Percentiles rank a stretch among this genome's conserved stretches.
Conservation (phyloP, 2,797 vertebrate species). For the Molossus molossus region DNA sequence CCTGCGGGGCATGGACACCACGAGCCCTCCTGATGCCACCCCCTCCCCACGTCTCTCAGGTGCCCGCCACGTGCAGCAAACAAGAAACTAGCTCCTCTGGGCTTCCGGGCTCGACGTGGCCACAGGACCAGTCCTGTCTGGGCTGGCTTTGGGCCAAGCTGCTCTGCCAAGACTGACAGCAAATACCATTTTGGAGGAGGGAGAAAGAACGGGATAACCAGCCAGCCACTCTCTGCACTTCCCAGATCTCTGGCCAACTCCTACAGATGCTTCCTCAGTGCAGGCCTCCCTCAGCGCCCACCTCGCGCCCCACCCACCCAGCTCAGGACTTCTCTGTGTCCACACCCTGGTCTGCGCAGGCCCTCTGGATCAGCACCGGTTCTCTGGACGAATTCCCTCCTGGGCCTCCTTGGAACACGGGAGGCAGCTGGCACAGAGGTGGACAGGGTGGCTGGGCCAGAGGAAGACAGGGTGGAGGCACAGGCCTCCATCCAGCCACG, state of each 20-base stretch:
- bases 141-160: not conserved
- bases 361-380: not conserved
- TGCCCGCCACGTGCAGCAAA: fast-evolving
- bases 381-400: not conserved
- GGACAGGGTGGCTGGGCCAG: not conserved
- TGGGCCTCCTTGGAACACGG: not conserved
- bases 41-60: not conserved
- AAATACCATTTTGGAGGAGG: not conserved
- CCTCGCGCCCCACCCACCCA: fast-evolving
- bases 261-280: not conserved
- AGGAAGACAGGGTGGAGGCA: not conserved
- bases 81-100: not conserved
- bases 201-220: not conserved
- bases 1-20: not conserved
- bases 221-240: not conserved
- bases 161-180: not conserved
- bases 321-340: not conserved
- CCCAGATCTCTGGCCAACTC: not conserved
- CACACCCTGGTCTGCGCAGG: not conserved
- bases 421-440: not conserved
- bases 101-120: not conserved
- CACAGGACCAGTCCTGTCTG: not conserved
- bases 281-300: not conserved
- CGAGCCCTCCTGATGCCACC: not conserved
- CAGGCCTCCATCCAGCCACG: not conserved